phyloP scores from a whole-genome alignment of 1,140 invertebrate species.

The Drosophila fuyamai region DNA sequence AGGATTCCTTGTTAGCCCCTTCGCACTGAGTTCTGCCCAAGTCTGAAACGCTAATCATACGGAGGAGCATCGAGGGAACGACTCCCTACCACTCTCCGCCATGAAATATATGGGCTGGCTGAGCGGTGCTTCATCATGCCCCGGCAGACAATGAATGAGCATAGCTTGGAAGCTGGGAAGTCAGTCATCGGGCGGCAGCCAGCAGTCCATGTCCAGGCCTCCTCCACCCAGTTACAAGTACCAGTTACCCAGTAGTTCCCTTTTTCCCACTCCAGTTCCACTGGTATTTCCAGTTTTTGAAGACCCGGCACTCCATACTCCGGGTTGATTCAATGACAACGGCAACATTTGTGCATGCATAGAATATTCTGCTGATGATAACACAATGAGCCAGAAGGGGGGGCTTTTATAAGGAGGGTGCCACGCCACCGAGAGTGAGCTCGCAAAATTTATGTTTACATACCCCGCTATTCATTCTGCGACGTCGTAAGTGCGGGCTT shows the following conservation, averaged over 20 bases:
- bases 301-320: slow-evolving; percentile 26
- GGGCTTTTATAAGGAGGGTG: neutral
- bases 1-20: slow-evolving; percentile 23
- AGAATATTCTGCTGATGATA: slow-evolving; percentile 81
- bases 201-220: slow-evolving; percentile 33
- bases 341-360: slow-evolving; percentile 82
- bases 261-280: slow-evolving; percentile 5
- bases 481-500: slow-evolving; percentile 77
- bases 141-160: slow-evolving; percentile 48
- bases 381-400: slow-evolving; percentile 60
- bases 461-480: slow-evolving; percentile 78
- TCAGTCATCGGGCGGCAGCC: slow-evolving; percentile 38
- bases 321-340: slow-evolving; percentile 79
- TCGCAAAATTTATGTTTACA: slow-evolving; percentile 82
- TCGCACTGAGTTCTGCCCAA: slow-evolving; percentile 29
- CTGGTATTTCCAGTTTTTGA: slow-evolving; percentile 30
- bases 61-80: slow-evolving; percentile 11
- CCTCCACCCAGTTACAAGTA: neutral
- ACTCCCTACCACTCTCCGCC: neutral
- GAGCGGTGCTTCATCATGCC: slow-evolving; percentile 52
- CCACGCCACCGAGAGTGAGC: slow-evolving; percentile 47
- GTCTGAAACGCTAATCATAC: slow-evolving; percentile 51
- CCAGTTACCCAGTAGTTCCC: slow-evolving; percentile 17
- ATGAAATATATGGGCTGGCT: slow-evolving; percentile 49
- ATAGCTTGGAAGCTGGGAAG: slow-evolving; percentile 43